Percentiles rank a stretch among this genome's conserved stretches.
Conservation (phyloP, 2,797 vertebrate species). For the Coracias cyanogaster region DNA sequence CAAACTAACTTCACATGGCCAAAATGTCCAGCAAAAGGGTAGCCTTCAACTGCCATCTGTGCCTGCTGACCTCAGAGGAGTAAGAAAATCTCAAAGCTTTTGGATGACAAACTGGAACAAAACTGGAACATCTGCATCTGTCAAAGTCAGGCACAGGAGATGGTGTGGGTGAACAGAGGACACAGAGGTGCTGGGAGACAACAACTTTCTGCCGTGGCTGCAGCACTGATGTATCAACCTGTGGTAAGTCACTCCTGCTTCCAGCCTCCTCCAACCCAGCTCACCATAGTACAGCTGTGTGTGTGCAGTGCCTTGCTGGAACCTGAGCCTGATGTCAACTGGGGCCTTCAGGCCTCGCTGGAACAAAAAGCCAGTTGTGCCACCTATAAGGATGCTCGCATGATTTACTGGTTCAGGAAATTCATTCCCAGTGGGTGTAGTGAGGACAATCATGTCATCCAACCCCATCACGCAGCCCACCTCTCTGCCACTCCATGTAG, state of each 20-base stretch:
- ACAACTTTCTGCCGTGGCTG: neutral
- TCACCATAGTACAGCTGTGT: neutral
- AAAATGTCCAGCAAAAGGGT: neutral
- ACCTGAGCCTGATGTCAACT: neutral
- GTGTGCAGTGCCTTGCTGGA: neutral
- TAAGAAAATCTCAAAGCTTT: neutral
- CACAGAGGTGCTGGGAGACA: neutral
- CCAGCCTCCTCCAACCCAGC: neutral
- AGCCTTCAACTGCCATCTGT: neutral
- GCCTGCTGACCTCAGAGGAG: neutral
- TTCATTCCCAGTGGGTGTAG: neutral
- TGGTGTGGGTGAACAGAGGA: neutral
- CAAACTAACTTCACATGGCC: neutral
- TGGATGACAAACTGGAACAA: neutral
- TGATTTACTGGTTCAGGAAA: neutral
- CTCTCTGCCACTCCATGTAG: neutral
- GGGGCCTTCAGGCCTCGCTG: neutral
- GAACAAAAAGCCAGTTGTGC: neutral
- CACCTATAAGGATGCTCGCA: neutral
- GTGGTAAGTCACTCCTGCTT: neutral
- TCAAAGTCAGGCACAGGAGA: neutral
- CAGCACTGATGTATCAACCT: neutral
- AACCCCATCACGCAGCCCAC: neutral
- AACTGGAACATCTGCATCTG: slow-evolving; percentile 7
- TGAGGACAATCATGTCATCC: neutral